Evolutionary conservation across 2,113 vertebrate genomes (phyloP).

Genomic region (Etheostoma cragini): DNA sequence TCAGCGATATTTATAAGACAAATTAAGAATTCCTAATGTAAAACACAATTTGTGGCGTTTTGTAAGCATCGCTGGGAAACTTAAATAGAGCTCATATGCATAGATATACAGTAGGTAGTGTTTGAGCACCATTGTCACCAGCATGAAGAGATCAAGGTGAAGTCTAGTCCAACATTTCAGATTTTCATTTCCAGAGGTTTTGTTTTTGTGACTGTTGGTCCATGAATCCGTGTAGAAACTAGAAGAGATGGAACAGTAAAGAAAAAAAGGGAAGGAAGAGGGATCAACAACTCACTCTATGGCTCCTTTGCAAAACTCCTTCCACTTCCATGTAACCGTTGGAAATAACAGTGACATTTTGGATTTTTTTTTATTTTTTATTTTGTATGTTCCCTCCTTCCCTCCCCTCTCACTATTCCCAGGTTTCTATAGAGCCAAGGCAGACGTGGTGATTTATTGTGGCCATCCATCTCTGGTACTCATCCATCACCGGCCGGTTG

Average conservation of each 20-base stretch:
- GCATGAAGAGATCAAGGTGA: background rate
- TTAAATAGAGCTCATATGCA: too few relatives aligned
- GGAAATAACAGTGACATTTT: constrained; percentile 22
- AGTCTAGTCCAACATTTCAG: background rate
- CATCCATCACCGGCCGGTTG: constrained; percentile 99
- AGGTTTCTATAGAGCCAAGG: constrained; percentile 93
- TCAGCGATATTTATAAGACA: background rate
- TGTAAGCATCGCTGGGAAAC: background rate
- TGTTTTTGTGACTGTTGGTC: background rate
- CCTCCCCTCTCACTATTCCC: constrained; percentile 82
- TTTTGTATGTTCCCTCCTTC: constrained; percentile 21
- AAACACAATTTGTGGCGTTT: background rate
- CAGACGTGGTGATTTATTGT: constrained; percentile 99
- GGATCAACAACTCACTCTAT: background rate
- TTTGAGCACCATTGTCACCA: background rate
- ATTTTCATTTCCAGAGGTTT: background rate
- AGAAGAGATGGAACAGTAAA: background rate
- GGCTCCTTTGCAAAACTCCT: constrained; percentile 22
- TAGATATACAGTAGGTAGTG: background rate
- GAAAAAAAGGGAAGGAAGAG: background rate
- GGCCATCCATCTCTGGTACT: constrained; percentile 99
- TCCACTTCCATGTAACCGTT: constrained; percentile 2
- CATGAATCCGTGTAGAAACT: background rate
- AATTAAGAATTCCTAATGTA: background rate
- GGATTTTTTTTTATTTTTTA: background rate